Base-by-base conservation (phyloP, 2,113 vertebrate genomes). In the Cardinalis cardinalis region DNA sequence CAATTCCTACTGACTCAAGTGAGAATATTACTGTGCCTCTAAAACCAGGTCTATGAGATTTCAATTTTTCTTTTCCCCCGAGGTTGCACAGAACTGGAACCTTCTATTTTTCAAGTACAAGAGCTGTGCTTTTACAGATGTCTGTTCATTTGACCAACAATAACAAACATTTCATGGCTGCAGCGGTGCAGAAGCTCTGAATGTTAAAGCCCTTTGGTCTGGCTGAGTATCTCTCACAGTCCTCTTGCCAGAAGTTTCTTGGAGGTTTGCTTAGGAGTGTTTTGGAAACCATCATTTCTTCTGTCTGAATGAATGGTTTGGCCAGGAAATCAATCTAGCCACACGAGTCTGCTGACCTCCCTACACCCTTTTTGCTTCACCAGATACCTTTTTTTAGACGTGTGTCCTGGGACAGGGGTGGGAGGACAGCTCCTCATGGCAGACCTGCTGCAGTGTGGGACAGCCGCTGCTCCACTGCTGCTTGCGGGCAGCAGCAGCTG, bases 271-370 rank as follows among this genome's bases (percentile, higher is more conserved):
- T 91, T 56, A 58, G 90, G 70, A 79, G 86, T 81, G 90, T 91
- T 91, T 93, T 90, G 88, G 92, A 95, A 91, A 93, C 92, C 68
- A 25, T 93, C 29, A 81, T 91, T 93, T 95, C 83, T 95, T 77
- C 88, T 87, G 73, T 68, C 94, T 92, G 84, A 90, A 95, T 95
- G 92, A 94, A 68, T 87, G 90, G 90, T 92, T 95, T 95, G 95
- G 92, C 90, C 90, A 84, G 94, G 94, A 95, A 95, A 84, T 93
- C 63, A 40, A 90, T 43, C 86, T 51, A 95, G 88, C 90, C 93
- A 79, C 93, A 87, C 1, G 14, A 69, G 80, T 93, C 92, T 94
- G 84, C 94, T 95, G 88, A 92, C 80, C 87, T 93, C 61, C 59
- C 71, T 91, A 48, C 73, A 81, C 58, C 34, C 92, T 13, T 61